Conservation (phyloP, 2,888 invertebrate species). For the Osedax frankpressi region DNA sequence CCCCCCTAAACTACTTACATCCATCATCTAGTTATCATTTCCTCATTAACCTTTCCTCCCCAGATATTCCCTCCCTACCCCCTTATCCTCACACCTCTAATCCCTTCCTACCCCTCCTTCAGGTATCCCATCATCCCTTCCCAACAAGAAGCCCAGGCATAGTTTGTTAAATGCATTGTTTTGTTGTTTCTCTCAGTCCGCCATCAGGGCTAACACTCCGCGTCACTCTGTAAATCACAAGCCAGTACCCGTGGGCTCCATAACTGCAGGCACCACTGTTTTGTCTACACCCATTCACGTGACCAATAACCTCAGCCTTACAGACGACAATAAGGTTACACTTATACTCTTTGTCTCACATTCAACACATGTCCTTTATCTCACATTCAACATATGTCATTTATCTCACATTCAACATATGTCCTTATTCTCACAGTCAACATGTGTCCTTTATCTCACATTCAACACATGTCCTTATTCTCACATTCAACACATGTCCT, state of each 20-base stretch:
- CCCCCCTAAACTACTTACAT: too few species aligned
- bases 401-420: not conserved
- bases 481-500: too few species aligned
- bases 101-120: too few species aligned
- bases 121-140: not conserved
- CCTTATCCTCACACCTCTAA: too few species aligned
- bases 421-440: not conserved
- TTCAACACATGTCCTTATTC: too few species aligned
- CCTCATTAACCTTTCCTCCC: too few species aligned
- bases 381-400: not conserved
- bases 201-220: not conserved
- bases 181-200: not conserved
- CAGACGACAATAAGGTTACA: not conserved
- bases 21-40: too few species aligned
- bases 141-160: not conserved
- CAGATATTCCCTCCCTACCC: too few species aligned
- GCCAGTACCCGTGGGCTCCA: not conserved
- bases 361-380: not conserved
- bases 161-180: not conserved
- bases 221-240: not conserved
- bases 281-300: not conserved
- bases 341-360: not conserved
- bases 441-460: not conserved
- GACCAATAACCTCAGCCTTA: not conserved
- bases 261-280: not conserved